phyloP scores from a whole-genome alignment of 2,797 vertebrate genomes.

The Malacoraja senta region DNA sequence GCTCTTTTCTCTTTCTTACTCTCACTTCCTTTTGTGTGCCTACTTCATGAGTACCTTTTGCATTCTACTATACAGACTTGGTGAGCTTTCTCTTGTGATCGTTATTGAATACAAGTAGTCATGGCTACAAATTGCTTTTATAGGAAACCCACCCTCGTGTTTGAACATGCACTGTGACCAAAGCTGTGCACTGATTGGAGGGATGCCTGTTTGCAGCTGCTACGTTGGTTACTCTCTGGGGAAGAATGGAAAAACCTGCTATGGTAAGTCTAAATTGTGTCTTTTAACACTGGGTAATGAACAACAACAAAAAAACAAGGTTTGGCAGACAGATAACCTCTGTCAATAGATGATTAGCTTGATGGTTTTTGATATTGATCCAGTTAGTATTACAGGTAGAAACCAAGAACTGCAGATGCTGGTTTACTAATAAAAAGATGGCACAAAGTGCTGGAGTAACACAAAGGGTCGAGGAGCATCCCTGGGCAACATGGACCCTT shows the following conservation, averaged over 20 bases:
- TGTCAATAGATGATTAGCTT: not conserved
- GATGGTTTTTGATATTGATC: not conserved
- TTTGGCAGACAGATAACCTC: not conserved
- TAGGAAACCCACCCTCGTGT: slow-evolving; percentile 41
- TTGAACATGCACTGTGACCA: slow-evolving; percentile 43
- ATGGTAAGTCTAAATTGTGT: slow-evolving; percentile 40
- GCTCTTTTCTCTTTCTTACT: not conserved
- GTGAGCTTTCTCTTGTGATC: not conserved
- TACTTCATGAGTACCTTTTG: not conserved
- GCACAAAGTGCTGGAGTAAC: too few species aligned
- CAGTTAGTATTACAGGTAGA: not conserved
- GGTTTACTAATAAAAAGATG: too few species aligned
- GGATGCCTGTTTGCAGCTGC: slow-evolving; percentile 42
- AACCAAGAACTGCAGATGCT: too few species aligned
- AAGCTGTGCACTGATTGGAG: slow-evolving; percentile 43
- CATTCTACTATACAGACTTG: too few species aligned
- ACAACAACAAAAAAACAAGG: not conserved
- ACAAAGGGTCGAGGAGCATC: too few species aligned
- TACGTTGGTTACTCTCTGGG: slow-evolving; percentile 43
- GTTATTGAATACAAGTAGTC: not conserved
- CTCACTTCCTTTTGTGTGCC: not conserved
- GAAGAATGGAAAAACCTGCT: slow-evolving; percentile 45
- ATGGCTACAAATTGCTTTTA: not conserved
- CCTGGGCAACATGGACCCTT: too few species aligned
- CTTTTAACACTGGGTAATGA: not conserved